phyloP scores from a whole-genome alignment of 2,888 invertebrate species.

The Drosophila ezoana region DNA sequence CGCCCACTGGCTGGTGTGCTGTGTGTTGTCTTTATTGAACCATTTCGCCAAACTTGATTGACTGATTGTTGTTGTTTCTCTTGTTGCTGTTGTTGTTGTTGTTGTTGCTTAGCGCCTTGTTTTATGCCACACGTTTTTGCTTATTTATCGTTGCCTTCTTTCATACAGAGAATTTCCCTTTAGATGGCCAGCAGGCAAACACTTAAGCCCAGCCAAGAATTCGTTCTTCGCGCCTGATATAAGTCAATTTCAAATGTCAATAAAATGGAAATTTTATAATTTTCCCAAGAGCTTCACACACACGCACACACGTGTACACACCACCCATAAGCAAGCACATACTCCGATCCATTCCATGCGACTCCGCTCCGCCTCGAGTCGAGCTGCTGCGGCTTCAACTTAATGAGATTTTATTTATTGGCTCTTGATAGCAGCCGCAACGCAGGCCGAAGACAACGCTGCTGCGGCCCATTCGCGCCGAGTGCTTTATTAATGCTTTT shows the following conservation, averaged over 20 bases:
- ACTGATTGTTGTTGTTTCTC: conserved; percentile 56
- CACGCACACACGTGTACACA: conserved; percentile 8
- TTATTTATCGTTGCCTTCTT: conserved; percentile 45
- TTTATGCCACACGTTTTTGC: conserved; percentile 32
- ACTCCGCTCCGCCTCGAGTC: conserved; percentile 23
- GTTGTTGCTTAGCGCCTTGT: conserved; percentile 27
- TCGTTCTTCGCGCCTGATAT: conserved; percentile 48
- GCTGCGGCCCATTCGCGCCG: conserved; percentile 4
- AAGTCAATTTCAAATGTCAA: conserved; percentile 78
- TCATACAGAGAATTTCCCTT: conserved; percentile 12
- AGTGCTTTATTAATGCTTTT: conserved; percentile 63
- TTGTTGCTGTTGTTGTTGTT: conserved; percentile 43
- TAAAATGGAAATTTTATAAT: conserved; percentile 80
- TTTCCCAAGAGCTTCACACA: conserved; percentile 44
- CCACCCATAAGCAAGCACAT: conserved; percentile 2
- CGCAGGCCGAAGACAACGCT: conserved; percentile 21
- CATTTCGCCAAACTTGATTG: conserved; percentile 75
- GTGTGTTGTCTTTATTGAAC: conserved; percentile 76
- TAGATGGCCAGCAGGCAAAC: conserved; percentile 51
- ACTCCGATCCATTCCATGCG: conserved; percentile 1
- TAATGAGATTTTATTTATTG: conserved; percentile 78
- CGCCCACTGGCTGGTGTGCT: conserved; percentile 7
- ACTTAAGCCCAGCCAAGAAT: conserved; percentile 60
- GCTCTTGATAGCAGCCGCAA: conserved; percentile 59
- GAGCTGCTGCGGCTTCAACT: conserved; percentile 57